Evolutionary conservation across 2,113 vertebrate genomes (phyloP), one percentile per base, ranked within the genome.

Genomic region (Salminus brasiliensis): DNA sequence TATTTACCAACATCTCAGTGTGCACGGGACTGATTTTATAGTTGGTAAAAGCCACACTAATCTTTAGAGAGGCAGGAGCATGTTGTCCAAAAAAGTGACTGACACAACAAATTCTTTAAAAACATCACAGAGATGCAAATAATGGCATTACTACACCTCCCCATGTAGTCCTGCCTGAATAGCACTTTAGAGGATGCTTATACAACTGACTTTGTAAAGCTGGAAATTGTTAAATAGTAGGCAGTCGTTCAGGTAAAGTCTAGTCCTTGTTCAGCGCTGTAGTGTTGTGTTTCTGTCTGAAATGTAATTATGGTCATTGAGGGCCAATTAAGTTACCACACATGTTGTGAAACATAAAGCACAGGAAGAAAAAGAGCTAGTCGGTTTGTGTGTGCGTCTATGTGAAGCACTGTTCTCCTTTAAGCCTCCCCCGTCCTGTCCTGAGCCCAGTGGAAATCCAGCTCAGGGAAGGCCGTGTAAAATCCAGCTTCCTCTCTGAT

Each of bases 391-490:
- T 53, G 49, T 59, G 36, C 11, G 13, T 15, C 15, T 25, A 25
- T 45, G 45, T 57, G 30, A 1, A 57, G 11, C 45, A 21, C 8
- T 39, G 70, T 12, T 74, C 30, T 80, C 55, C 39, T 59, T 80
- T 66, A 80, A 78, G 73, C 49, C 53, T 10, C 27, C 11, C 36
- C 57, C 71, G 66, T 68, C 49, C 43, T 71, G 70, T 67, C 74
- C 81, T 82, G 84, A 89, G 83, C 82, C 85, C 47, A 69, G 73
- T 75, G 76, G 78, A 89, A 90, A 91, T 92, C 89, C 91, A 87
- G 89, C 88, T 89, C 85, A 88, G 81, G 79, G 79, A 88, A 83
- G 80, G 80, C 86, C 85, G 80, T 74, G 81, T 74, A 88, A 91
- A 90, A 90, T 88, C 87, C 88, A 63, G 43, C 81, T 88, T 83